These are phyloP conservation scores for Dromiciops gliroides DNA, from an alignment of 2,113 vertebrate species.

Conservation along the genomic window DNA sequence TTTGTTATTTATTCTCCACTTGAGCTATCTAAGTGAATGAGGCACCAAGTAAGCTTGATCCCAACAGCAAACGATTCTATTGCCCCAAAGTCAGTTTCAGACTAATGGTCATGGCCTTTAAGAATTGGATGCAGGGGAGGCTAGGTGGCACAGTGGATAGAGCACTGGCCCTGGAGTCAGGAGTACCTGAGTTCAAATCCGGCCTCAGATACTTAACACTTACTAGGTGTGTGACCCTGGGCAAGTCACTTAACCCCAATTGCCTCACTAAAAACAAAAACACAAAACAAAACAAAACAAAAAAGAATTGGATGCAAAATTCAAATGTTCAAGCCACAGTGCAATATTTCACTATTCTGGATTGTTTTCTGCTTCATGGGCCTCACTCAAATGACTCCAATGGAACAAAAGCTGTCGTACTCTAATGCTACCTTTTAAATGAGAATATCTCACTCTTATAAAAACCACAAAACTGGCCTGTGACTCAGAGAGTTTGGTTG, in stretches of 20 bases:
- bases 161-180: no score
- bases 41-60: neutral
- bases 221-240: no score
- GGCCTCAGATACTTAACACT: no score
- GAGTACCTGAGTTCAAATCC: no score
- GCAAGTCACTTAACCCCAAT: no score
- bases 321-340: neutral
- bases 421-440: neutral
- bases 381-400: neutral
- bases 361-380: neutral
- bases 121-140: neutral
- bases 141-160: no score
- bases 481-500: neutral
- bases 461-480: neutral
- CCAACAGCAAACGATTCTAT: neutral
- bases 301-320: neutral
- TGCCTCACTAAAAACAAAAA: no score
- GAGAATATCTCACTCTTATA: neutral
- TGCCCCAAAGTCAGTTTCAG: neutral
- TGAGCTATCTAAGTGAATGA: neutral
- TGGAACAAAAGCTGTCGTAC: neutral
- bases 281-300: no score
- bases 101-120: neutral
- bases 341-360: neutral
- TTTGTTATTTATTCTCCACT: neutral